phyloP scores from a whole-genome alignment of 2,797 vertebrate species.

The Selene dorsalis region DNA sequence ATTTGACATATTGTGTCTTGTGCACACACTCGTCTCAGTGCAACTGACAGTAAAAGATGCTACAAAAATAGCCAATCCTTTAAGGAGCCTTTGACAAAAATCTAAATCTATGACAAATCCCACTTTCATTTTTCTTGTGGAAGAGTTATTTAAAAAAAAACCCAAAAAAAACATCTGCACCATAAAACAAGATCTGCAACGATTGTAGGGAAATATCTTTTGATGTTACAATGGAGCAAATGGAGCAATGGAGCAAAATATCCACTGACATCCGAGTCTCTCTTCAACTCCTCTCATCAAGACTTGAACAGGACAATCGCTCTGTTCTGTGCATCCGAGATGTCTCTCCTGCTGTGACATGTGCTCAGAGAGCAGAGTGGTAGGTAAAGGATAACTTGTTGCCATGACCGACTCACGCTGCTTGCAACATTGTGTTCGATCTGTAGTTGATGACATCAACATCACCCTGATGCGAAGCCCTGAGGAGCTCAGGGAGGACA shows the following conservation, averaged over 20 bases:
- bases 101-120: background rate
- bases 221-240: background rate
- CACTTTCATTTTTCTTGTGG: background rate
- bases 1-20: background rate
- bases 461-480: slow-evolving; percentile 92
- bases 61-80: background rate
- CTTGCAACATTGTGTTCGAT: slow-evolving; percentile 47
- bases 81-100: background rate
- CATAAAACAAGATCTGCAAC: background rate
- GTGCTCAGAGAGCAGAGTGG: slow-evolving; percentile 25
- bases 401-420: slow-evolving; percentile 54
- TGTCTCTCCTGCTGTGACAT: slow-evolving; percentile 41
- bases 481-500: slow-evolving; percentile 90
- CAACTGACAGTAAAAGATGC: background rate
- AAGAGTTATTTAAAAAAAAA: background rate
- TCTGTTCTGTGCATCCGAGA: slow-evolving; percentile 23
- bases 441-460: slow-evolving; percentile 94
- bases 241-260: background rate
- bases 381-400: slow-evolving; percentile 28
- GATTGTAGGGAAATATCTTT: background rate
- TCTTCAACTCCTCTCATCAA: background rate
- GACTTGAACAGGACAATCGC: slow-evolving; percentile 1
- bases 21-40: background rate
- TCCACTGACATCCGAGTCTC: background rate
- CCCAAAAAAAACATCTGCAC: background rate